Evolutionary conservation across 1,140 invertebrate species (phyloP), one percentile per base, ranked within the genome.

Genomic region (Scaptomyza montana): DNA sequence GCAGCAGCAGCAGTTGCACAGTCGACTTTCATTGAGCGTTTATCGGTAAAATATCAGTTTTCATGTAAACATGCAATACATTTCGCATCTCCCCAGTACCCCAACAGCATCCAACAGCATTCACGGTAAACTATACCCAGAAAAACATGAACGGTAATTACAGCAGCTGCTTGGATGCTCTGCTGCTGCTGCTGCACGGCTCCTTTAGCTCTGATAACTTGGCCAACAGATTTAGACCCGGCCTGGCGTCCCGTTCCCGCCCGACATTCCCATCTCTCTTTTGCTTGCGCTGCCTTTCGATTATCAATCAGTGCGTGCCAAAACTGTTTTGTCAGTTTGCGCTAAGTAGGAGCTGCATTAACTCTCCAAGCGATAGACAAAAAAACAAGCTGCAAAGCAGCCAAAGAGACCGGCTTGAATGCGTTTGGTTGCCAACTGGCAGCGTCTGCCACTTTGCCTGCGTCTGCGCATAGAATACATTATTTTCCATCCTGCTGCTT

Each of bases 11-110:
- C 55, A 65, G 59, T 25, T 25, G 21, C 45, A n/a, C 59, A 46
- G 55, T 46, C 76, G 69, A 87, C 82, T 87, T 87, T 89, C 84
- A 87, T 89, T 87, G 84, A 87, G 71, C 84, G 84, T 87, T 87
- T 87, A 87, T 87, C 84, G 80, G 76, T 66, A 68, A 77, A 78
- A 78, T 87, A 87, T 87, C 84, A 80, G 84, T 79, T 87, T 86
- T 81, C 84, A 89, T 87, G 84, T 87, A 87, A 87, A 87, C 84
- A 87, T 87, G 84, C 84, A 87, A 87, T 87, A 87, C 74, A 87
- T 86, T 86, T 86, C 81, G 82, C 82, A 80, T 81, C 78, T 86
- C 63, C 54, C 55, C 76, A 71, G 59, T 77, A 30, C 55, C 21
- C 41, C 30, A 30, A 56, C 36, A 39, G 9, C 36, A 39, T 39